Percentiles rank a stretch among this genome's conserved stretches.
Evolutionary conservation across 2,113 vertebrate genomes (phyloP).

Genomic region (Campylorhamphus procurvoides): DNA sequence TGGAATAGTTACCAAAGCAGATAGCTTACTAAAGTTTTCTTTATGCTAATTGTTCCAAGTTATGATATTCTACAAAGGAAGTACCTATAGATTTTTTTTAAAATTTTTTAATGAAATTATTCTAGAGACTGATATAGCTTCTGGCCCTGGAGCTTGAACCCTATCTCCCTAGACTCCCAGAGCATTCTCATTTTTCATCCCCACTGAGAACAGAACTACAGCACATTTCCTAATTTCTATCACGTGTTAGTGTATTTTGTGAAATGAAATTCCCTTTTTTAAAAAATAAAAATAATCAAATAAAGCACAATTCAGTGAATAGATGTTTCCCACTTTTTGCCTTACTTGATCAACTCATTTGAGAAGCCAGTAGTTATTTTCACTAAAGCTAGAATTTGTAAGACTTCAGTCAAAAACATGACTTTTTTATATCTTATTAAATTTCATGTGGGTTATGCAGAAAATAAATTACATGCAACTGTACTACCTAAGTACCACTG

Average conservation of each 20-base stretch:
- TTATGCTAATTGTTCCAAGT: neutral
- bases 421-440: constrained; percentile 68
- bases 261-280: neutral
- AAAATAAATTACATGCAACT: constrained; percentile 69
- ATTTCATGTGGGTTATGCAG: constrained; percentile 69
- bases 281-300: neutral
- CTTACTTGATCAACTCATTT: constrained; percentile 5
- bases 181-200: constrained; percentile 53
- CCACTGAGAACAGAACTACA: constrained; percentile 24
- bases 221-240: constrained; percentile 53
- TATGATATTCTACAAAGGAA: neutral
- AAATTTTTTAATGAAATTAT: constrained; percentile 5
- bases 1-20: neutral
- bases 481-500: constrained; percentile 38
- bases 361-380: constrained; percentile 7
- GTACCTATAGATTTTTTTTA: neutral
- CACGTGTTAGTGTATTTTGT: neutral
- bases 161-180: neutral
- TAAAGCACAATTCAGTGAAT: neutral
- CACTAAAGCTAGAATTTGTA: constrained; percentile 43
- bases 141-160: constrained; percentile 8
- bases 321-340: neutral
- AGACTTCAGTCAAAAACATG: constrained; percentile 65
- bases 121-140: neutral
- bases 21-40: neutral